These are phyloP conservation scores for Drosophila sucinea DNA, from an alignment of 1,140 invertebrate genomes.

Conservation along the genomic window DNA sequence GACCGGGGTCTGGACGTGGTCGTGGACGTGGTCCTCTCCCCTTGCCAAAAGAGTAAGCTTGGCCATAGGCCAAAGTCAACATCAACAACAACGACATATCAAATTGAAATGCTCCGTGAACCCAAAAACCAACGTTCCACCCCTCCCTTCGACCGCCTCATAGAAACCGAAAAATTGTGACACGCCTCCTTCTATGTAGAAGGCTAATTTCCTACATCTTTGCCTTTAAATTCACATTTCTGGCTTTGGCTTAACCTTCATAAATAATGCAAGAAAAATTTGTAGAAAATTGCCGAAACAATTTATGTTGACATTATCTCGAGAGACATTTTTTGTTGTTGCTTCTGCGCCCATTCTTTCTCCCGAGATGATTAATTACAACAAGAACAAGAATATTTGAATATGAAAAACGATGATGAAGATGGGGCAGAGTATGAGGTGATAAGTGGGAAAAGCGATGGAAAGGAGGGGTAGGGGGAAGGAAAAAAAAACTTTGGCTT, in stretches of 20 bases:
- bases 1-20: not conserved
- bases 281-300: slow-evolving; percentile 77
- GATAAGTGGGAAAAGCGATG: slow-evolving; percentile 39
- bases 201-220: slow-evolving; percentile 58
- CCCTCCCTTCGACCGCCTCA: not conserved
- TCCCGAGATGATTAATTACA: slow-evolving; percentile 71
- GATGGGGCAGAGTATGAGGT: slow-evolving; percentile 42
- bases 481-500: slow-evolving; percentile 49
- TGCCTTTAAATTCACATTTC: slow-evolving; percentile 31
- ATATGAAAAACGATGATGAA: slow-evolving; percentile 71
- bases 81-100: slow-evolving; percentile 29
- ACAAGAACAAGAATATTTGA: slow-evolving; percentile 58
- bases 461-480: not conserved
- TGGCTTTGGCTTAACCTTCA: slow-evolving; percentile 36
- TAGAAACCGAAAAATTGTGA: not conserved
- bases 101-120: slow-evolving; percentile 41
- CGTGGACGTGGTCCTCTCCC: not conserved
- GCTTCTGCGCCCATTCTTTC: slow-evolving; percentile 20
- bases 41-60: slow-evolving; percentile 18
- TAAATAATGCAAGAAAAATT: slow-evolving; percentile 72
- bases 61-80: slow-evolving; percentile 70
- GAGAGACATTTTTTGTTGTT: slow-evolving; percentile 62
- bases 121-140: not conserved
- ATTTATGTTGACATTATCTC: slow-evolving; percentile 81
- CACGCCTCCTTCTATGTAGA: slow-evolving; percentile 26